Conservation (phyloP, 2,797 vertebrate species). For the Hapalemur alaotrensis region DNA sequence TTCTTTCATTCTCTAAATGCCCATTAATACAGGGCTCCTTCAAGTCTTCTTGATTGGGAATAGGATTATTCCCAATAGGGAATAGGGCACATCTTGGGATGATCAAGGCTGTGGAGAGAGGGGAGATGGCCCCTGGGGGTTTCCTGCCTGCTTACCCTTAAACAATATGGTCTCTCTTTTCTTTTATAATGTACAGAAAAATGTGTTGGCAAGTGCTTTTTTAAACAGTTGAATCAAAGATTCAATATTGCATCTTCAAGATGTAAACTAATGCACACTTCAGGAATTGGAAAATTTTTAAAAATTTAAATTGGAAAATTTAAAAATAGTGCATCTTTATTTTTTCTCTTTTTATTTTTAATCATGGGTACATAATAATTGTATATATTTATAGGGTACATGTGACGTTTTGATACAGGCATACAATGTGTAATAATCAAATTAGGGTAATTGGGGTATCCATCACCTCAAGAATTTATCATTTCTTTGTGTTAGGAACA, state of each 20-base stretch:
- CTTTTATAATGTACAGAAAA: neutral
- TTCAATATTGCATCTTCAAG: neutral
- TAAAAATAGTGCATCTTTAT: neutral
- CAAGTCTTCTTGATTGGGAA: neutral
- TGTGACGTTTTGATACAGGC: neutral
- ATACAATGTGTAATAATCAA: neutral
- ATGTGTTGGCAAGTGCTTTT: neutral
- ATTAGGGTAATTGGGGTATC: neutral
- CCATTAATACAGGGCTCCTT: neutral
- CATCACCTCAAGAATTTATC: neutral
- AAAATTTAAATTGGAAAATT: conserved; percentile 1
- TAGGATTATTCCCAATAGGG: neutral
- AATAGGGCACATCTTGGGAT: neutral
- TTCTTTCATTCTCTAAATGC: neutral
- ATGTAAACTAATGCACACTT: neutral
- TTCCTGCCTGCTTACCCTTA: neutral
- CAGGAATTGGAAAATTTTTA: neutral
- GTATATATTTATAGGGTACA: neutral
- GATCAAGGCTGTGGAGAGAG: neutral
- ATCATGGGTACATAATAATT: neutral
- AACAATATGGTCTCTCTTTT: neutral
- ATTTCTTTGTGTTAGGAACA: neutral
- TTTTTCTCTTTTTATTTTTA: neutral
- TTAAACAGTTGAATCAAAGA: neutral
- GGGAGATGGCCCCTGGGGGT: no score